Conservation (phyloP, 2,113 vertebrate genomes). For the Bubo bubo region DNA sequence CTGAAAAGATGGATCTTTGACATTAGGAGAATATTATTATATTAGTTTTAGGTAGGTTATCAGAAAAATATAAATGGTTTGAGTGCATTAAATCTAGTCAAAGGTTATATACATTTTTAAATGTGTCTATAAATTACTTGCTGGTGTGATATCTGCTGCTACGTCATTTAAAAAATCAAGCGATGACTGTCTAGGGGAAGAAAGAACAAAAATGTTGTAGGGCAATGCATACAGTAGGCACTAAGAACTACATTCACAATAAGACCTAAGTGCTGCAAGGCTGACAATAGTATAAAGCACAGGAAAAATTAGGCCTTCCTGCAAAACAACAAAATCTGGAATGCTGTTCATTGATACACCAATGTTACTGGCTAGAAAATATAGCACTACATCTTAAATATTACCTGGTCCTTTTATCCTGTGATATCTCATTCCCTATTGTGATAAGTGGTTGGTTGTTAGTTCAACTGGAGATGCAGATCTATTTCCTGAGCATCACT, state of each 20-base stretch:
- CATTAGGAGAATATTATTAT: neutral
- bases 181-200: neutral
- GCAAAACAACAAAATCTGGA: neutral
- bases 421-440: neutral
- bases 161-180: neutral
- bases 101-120: neutral
- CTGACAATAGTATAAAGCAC: neutral
- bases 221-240: neutral
- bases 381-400: neutral
- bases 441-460: accelerated
- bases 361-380: neutral
- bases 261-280: neutral
- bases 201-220: neutral
- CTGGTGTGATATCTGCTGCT: neutral
- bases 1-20: neutral
- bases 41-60: neutral
- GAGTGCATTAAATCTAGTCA: neutral
- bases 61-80: neutral
- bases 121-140: neutral
- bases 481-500: neutral
- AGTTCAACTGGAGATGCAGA: neutral
- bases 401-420: neutral
- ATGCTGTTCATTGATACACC: neutral
- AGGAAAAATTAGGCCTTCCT: neutral
- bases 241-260: neutral